Evolutionary conservation across 2,113 vertebrate genomes (phyloP).

Genomic region (Colaptes auratus): DNA sequence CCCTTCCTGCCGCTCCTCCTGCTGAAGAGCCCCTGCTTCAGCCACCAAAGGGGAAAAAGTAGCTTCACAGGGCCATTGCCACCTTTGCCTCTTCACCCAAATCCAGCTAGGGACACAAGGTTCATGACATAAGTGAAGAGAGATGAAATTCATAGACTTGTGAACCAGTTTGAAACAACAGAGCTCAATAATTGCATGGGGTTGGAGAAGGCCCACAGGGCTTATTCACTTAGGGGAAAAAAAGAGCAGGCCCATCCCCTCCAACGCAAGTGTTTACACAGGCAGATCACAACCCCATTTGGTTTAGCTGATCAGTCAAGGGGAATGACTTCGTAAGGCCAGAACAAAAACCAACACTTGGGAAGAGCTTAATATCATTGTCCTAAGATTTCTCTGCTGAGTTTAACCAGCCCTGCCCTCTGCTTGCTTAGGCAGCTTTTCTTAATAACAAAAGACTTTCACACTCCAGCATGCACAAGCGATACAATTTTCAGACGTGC

Average conservation of each 20-base stretch:
- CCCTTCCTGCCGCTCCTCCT: background rate
- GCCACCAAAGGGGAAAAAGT: background rate
- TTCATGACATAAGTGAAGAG: background rate
- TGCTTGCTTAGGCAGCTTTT: constrained; percentile 29
- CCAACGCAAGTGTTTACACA: constrained; percentile 26
- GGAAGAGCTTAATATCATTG: constrained; percentile 56
- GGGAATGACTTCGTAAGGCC: constrained; percentile 39
- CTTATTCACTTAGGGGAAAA: background rate
- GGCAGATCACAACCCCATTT: constrained; percentile 46
- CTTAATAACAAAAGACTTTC: constrained; percentile 31
- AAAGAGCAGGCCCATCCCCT: constrained; percentile 21
- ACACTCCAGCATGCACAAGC: constrained; percentile 30
- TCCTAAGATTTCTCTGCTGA: background rate
- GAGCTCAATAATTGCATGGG: background rate
- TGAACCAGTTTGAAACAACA: background rate
- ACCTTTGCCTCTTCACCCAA: background rate
- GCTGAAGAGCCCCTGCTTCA: rapidly evolving
- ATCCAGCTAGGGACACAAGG: background rate
- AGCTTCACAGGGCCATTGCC: background rate
- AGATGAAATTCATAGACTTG: background rate
- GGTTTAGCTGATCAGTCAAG: constrained; percentile 41
- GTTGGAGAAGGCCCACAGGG: background rate
- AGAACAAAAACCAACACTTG: constrained; percentile 53
- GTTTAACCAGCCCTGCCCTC: constrained; percentile 35
- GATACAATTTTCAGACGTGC: constrained; percentile 12